Evolutionary conservation across 2,797 vertebrate species (phyloP), one percentile per base, ranked within the genome.

Genomic region (Intellagama lesueurii): DNA sequence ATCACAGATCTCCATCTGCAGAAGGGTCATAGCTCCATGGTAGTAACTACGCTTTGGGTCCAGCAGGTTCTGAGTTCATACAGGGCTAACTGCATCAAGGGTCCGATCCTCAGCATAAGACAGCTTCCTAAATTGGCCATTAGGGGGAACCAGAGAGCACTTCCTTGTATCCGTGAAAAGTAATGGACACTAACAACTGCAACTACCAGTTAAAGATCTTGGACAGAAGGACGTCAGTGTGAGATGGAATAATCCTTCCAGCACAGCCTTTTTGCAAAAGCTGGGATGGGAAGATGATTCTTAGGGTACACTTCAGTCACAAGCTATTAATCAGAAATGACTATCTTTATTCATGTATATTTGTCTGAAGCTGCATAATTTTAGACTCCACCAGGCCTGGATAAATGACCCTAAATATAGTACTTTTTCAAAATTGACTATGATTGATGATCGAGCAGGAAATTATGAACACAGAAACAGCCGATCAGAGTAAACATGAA

Each of bases 291-390:
- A 95, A 96, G 95, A 96, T 96, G 95, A 96, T 97, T 97, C 95
- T 81, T 95, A 93, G 95, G 95, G 96, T 94, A 96, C 95, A 97
- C 92, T 97, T 91, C 93, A 97, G 96, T 97, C 95, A 96, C 96
- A 97, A 98, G 95, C 92, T 97, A 98, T 99, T 98, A 97, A 98
- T 99, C 98, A 98, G 96, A 97, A 96, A 96, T 97, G 98, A 97
- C 98, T 98, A 96, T 96, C 97, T 96, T 96, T 98, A 98, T 98
- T 98, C 97, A 97, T 98, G 97, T 98, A 97, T 98, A 97, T 98
- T 98, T 98, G 96, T 97, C 97, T 96, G 89, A 96, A 96, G 97
- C 96, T 96, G 97, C 97, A 98, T 97, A 97, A 97, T 97, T 97
- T 97, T 97, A 97, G 96, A 98, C 98, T 98, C 97, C 97, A 97